Evolutionary conservation across 2,113 vertebrate species (phyloP), one percentile per base, ranked within the genome.

Genomic region (Centropus unirufus): DNA sequence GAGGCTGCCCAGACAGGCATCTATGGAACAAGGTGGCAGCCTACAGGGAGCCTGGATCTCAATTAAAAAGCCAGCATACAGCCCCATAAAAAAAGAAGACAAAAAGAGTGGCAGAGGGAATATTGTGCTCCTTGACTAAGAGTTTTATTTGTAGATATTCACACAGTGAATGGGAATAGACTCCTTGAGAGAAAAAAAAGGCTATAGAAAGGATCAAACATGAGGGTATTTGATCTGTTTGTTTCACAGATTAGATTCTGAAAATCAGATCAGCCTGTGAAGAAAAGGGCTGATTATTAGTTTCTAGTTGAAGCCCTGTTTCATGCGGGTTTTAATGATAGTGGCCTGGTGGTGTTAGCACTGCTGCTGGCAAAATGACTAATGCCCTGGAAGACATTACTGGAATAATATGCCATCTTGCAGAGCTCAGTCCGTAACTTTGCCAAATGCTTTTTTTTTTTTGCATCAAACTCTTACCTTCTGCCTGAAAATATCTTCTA

Each of bases 331-430:
- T 93, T 95, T 73, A 90, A 52, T 61, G 67, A 40, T 68, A 69
- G 83, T 36, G 14, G 29, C 30, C 54, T 67, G 47, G 39, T 59
- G 58, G 27, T 64, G 36, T 27, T 90, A 54, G 57, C 40, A 14
- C n/a, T 80, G 79, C 58, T 83, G 58, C 40, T 73, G 68, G 47
- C 52, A 90, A 91, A 94, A 95, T 84, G 42, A 72, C 24, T 91
- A 70, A 87, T 78, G 42, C 21, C 26, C 42, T 68, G n/a, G 51
- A 69, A 87, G 11, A 40, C 8, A 79, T 85, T 87, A 26, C 66
- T 29, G 47, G 67, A 83, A 88, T 85, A 73, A 80, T 24, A 63
- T 73, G 32, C 27, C 17, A 9, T 75, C 78, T 88, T 79, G 14
- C 44, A 76, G 24, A 57, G 32, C 16, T 87, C 49, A 76, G 19